Conservation (phyloP, 2,888 invertebrate genomes). For the Sipunculus nudus region DNA sequence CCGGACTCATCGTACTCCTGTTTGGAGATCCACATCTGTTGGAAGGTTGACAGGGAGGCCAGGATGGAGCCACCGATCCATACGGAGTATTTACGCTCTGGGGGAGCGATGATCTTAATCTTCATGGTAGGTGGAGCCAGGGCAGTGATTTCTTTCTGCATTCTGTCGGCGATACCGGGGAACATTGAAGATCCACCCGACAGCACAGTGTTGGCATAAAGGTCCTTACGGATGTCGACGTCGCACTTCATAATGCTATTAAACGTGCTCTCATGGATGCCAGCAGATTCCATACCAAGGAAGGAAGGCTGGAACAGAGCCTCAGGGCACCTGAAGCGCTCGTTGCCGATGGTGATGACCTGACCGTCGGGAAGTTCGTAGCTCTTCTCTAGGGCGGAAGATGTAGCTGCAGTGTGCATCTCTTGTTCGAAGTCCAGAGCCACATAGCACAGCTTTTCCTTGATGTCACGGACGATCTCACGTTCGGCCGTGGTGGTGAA, state of each 20-base stretch:
- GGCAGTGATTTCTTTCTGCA: conserved; percentile 94
- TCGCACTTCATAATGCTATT: conserved; percentile 30
- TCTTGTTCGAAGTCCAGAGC: conserved; percentile 21
- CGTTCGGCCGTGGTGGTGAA: conserved; percentile 31
- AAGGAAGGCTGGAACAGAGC: conserved; percentile 31
- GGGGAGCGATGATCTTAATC: conserved; percentile 81
- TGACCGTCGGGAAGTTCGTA: conserved; percentile 39
- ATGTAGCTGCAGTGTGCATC: conserved; percentile 12
- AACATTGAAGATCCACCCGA: conserved; percentile 91
- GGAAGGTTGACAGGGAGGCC: conserved; percentile 88
- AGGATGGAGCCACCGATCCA: conserved; percentile 82
- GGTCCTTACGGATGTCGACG: conserved; percentile 25
- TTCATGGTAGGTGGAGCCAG: conserved; percentile 73
- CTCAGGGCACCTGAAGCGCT: conserved; percentile 38
- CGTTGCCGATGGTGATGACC: conserved; percentile 23
- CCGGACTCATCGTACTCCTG: conserved; percentile 91
- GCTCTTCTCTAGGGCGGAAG: not conserved
- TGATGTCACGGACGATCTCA: conserved; percentile 31
- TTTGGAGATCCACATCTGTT: conserved; percentile 92
- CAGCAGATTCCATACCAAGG: conserved; percentile 21
- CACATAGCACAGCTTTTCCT: conserved; percentile 38
- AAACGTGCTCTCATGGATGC: conserved; percentile 16
- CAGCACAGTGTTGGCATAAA: conserved; percentile 26
- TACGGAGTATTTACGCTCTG: conserved; percentile 84
- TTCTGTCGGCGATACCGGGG: conserved; percentile 92